These are phyloP conservation scores for Numenius phaeopus DNA, from an alignment of 2,797 vertebrate genomes.

Conservation along the genomic window DNA sequence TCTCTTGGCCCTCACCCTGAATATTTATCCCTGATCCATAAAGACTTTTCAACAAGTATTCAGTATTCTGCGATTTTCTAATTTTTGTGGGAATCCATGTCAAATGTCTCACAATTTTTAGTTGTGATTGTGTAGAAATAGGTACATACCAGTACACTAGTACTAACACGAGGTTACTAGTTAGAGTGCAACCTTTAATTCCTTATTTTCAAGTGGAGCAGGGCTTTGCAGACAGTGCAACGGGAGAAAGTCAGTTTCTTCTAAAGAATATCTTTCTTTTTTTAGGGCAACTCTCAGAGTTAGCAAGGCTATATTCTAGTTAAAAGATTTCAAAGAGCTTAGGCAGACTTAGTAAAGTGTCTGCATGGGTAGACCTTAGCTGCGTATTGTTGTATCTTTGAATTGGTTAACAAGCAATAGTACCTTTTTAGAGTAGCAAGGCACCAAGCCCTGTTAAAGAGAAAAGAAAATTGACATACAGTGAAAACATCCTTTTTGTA, in stretches of 20 bases:
- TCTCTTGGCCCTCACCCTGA: background rate
- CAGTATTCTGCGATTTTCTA: background rate
- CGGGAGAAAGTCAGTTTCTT: background rate
- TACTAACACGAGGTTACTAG: background rate
- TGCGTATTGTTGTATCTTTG: background rate
- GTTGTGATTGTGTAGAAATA: background rate
- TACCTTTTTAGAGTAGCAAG: background rate
- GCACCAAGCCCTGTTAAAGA: background rate
- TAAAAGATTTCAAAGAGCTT: background rate
- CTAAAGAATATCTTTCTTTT: background rate
- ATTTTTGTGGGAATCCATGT: background rate
- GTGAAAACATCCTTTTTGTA: background rate
- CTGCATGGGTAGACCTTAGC: background rate
- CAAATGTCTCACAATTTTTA: background rate
- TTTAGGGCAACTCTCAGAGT: background rate
- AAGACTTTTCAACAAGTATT: background rate
- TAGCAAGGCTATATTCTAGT: background rate
- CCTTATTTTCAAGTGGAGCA: background rate
- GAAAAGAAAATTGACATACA: background rate
- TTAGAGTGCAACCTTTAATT: background rate
- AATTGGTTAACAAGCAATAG: background rate
- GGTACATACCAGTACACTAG: background rate
- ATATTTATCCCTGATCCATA: background rate
- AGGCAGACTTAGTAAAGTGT: background rate
- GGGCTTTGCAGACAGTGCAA: background rate